Evolutionary conservation across 2,797 vertebrate species (phyloP), one percentile per base, ranked within the genome.

Genomic region (Falco columbarius): DNA sequence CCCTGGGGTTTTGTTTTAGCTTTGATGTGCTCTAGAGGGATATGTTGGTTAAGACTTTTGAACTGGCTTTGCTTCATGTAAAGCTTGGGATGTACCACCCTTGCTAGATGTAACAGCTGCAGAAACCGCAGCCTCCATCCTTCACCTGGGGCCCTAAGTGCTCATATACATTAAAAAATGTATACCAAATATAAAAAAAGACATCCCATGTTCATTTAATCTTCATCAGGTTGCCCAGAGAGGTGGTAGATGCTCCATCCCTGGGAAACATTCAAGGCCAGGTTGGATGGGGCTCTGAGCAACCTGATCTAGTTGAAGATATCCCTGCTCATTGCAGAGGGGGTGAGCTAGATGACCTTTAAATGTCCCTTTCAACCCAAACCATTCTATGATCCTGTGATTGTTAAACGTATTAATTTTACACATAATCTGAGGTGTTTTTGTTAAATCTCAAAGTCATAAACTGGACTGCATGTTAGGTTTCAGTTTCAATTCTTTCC

Each of bases 391-490:
- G 38, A 44, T 67, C 70, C 36, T 24, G 9, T 62, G 42, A 27
- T 93, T 83, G 65, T 82, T 86, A 71, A 90, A 71, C 13, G 15
- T n/a, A 82, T 10, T 17, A 3, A 47, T 94, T 92, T 94, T 65
- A 75, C 27, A 54, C 42, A 32, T 55, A 75, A 68, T 27, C 19
- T 59, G 68, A 90, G 30, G 27, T 61, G 32, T 3, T 92, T 96
- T 83, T 51, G 23, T 79, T 68, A 79, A 46, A 81, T 90, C 38
- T 89, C 70, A 90, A 85, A 94, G 32, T 30, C 47, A 90, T 88
- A 90, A 90, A 91, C 29, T 77, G 3, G 14, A 38, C 72, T 90
- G 58, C 24, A n/a, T 75, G 36, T 88, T 81, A 7, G 2, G 42
- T 72, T 89, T 94, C 0, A 1, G 30, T 58, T 54, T 91, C 65